Evolutionary conservation across 2,113 vertebrate genomes (phyloP).

Genomic region (Kryptolebias marmoratus): DNA sequence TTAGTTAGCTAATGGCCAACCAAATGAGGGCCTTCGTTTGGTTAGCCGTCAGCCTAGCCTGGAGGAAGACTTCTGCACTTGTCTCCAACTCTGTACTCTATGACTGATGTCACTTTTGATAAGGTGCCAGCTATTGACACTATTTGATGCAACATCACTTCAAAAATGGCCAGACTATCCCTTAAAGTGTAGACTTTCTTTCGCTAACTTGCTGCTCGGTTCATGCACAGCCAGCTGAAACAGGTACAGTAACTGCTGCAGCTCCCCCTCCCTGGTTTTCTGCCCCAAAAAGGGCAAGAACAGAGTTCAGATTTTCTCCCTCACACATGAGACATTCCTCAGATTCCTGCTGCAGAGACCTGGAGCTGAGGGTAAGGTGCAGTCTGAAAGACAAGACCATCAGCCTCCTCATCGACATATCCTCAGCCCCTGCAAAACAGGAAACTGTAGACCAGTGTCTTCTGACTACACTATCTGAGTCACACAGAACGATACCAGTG

Average conservation of each 20-base stretch:
- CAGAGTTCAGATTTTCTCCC: conserved; percentile 51
- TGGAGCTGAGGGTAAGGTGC: conserved; percentile 50
- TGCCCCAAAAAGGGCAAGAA: conserved; percentile 73
- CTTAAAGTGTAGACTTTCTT: neutral
- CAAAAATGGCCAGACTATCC: too few species aligned
- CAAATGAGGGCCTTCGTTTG: too few species aligned
- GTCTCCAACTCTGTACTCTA: too few species aligned
- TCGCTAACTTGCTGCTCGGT: neutral
- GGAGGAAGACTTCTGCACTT: too few species aligned
- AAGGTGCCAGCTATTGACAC: too few species aligned
- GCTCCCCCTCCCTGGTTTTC: conserved; percentile 46
- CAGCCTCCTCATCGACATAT: conserved; percentile 32
- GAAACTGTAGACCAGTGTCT: conserved; percentile 11
- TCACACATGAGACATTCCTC: conserved; percentile 75
- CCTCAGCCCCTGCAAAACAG: conserved; percentile 14
- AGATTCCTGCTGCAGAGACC: conserved; percentile 66
- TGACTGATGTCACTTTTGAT: too few species aligned
- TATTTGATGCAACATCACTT: too few species aligned
- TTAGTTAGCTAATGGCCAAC: too few species aligned
- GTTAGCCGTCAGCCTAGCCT: too few species aligned
- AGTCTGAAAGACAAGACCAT: conserved; percentile 41
- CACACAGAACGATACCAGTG: neutral
- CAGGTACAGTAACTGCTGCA: conserved; percentile 44
- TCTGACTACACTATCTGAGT: conserved; percentile 18
- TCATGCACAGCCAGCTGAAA: neutral